Evolutionary conservation across 2,113 vertebrate genomes (phyloP), one percentile per base, ranked within the genome.

Genomic region (Planiliza haematocheilus): DNA sequence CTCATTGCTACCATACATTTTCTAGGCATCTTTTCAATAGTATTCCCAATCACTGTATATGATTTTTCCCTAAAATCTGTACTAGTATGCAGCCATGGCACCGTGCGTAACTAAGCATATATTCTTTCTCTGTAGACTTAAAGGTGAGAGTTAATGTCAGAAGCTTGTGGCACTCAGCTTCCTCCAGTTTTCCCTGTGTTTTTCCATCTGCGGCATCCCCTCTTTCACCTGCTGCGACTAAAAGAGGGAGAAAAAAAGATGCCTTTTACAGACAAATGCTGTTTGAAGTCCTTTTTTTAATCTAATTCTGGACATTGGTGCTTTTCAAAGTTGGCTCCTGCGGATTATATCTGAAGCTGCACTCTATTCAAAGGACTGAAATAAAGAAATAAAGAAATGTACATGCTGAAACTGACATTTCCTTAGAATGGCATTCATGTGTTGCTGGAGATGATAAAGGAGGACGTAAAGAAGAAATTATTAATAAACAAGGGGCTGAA

Each of bases 71-170:
- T n/a, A n/a, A n/a, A n/a, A n/a, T n/a, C n/a, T n/a, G n/a, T n/a
- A n/a, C n/a, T n/a, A n/a, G n/a, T n/a, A n/a, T n/a, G n/a, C n/a
- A n/a, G n/a, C n/a, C n/a, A n/a, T n/a, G n/a, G n/a, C 24, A 30
- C 24, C 5, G 24, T 30, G 24, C 5, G 2, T 30, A 30, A 30
- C 5, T 30, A 3, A 5, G 3, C 24, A 3, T 30, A 30, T 30
- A 30, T 30, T 30, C 24, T 5, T 30, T 5, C 46, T 49, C 39
- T 49, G 14, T 20, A 20, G 45, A 34, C 48, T 50, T 73, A 48
- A 64, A 10, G 69, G 18, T 38, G 7, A 46, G 20, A 64, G 42
- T 56, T 74, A 51, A 52, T 77, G 53, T 61, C 42, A 56, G 16
- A 17, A 30, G 21, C 37, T 49, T 17, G 11, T 68, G 48, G 38